Percentiles rank a stretch among this genome's conserved stretches.
Conservation (phyloP, 2,888 invertebrate species). For the Glaucopsyche alexis region DNA sequence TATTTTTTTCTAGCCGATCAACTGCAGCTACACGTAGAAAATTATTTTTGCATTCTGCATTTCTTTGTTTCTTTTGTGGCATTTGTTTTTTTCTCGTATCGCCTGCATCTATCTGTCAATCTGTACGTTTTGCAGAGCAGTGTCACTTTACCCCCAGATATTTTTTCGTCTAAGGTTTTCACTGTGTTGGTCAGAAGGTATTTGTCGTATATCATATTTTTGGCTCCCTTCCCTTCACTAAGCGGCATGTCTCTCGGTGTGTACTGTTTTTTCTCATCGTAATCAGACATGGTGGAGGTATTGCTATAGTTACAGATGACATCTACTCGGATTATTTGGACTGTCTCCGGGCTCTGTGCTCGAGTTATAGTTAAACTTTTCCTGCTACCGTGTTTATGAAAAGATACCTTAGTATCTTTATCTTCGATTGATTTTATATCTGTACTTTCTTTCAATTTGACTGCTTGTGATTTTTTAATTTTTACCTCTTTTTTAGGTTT, state of each 20-base stretch:
- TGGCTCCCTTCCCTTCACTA: conserved; percentile 46
- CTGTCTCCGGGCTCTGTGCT: conserved; percentile 69
- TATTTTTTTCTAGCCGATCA: conserved; percentile 28
- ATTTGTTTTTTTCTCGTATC: conserved; percentile 35
- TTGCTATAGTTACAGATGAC: conserved; percentile 64
- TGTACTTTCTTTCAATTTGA: conserved; percentile 41
- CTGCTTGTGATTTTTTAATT: conserved; percentile 33
- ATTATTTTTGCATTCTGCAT: conserved; percentile 31
- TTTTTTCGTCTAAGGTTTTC: conserved; percentile 63
- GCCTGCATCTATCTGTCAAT: conserved; percentile 55
- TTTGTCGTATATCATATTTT: conserved; percentile 56
- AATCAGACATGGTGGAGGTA: conserved; percentile 50
- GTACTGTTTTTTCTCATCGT: conserved; percentile 48
- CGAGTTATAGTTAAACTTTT: conserved; percentile 72
- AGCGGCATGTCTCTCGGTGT: conserved; percentile 33
- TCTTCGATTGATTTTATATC: conserved; percentile 41
- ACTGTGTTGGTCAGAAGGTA: conserved; percentile 66
- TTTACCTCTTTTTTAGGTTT: conserved; percentile 40
- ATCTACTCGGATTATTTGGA: conserved; percentile 74
- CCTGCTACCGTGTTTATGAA: conserved; percentile 58
- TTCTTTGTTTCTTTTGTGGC: conserved; percentile 30
- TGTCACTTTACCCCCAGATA: conserved; percentile 69
- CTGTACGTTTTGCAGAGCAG: conserved; percentile 71
- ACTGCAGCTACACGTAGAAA: conserved; percentile 22
- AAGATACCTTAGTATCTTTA: conserved; percentile 57